These are phyloP conservation scores for Chiridota heheva DNA, from an alignment of 35 echinoderm and acorn worm species.

Conservation along the genomic window DNA sequence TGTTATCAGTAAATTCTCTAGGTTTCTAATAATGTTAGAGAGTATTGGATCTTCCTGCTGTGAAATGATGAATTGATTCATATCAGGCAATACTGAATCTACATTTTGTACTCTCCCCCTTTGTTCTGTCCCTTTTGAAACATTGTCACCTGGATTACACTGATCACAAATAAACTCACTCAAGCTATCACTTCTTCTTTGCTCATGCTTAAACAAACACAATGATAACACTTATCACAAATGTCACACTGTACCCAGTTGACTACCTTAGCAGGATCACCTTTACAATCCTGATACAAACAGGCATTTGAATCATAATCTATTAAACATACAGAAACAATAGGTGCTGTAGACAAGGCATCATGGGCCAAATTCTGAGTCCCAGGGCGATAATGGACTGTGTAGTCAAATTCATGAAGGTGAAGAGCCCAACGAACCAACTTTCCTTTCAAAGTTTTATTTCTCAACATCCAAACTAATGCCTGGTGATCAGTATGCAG, in stretches of 20 bases:
- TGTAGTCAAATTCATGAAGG: slow-evolving; percentile 11
- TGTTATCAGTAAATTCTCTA: not conserved
- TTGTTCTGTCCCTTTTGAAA: not conserved
- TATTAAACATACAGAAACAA: not conserved
- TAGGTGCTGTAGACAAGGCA: not conserved
- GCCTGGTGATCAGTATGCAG: slow-evolving; percentile 23
- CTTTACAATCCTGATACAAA: not conserved
- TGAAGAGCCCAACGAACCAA: not conserved
- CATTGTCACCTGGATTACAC: not conserved
- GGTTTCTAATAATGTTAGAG: not conserved
- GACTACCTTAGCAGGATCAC: not conserved
- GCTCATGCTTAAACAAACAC: not conserved
- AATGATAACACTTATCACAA: not conserved
- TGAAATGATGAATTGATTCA: not conserved
- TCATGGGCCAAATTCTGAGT: not conserved
- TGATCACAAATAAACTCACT: not conserved
- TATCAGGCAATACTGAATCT: not conserved
- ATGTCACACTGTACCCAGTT: not conserved
- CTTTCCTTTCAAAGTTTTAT: not conserved
- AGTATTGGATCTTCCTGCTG: not conserved
- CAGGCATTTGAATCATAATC: not conserved
- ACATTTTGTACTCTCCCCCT: not conserved
- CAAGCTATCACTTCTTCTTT: not conserved
- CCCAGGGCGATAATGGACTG: slow-evolving; percentile 5
- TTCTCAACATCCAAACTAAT: slow-evolving; percentile 10